A percentile compares a stretch with the other conserved stretches of the same genome.
These are phyloP conservation scores for Macrosoma leucophasiata DNA, from an alignment of 2,888 invertebrate species.

Conservation along the genomic window DNA sequence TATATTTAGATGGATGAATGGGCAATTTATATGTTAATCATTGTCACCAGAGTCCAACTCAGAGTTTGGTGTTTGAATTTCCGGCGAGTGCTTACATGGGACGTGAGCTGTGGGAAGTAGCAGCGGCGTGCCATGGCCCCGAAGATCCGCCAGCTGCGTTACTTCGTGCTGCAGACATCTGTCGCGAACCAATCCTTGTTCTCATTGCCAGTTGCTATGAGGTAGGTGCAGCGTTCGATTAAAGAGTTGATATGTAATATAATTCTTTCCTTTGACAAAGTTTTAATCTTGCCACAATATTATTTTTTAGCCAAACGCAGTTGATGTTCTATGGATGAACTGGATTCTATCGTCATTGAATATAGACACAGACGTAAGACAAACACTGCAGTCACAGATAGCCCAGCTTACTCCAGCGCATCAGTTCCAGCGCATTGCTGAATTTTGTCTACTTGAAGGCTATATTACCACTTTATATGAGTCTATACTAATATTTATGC, in stretches of 20 bases:
- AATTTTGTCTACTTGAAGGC: slow-evolving; percentile 69
- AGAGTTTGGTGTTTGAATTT: slow-evolving; percentile 55
- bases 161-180: slow-evolving; percentile 73
- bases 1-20: slow-evolving; percentile 3
- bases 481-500: slow-evolving; percentile 82
- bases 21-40: neutral
- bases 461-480: slow-evolving; percentile 77
- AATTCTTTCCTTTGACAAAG: too few relatives aligned
- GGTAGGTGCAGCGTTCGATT: too few relatives aligned
- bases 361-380: slow-evolving; percentile 34
- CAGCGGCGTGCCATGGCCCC: slow-evolving; percentile 80
- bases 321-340: slow-evolving; percentile 77
- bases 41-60: slow-evolving; percentile 37
- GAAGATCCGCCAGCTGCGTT: slow-evolving; percentile 81
- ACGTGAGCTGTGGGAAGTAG: slow-evolving; percentile 75
- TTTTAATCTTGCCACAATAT: too few relatives aligned
- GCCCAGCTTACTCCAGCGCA: slow-evolving; percentile 44
- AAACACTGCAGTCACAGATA: slow-evolving; percentile 38
- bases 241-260: too few relatives aligned
- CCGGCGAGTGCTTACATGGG: slow-evolving; percentile 53
- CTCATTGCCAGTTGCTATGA: slow-evolving; percentile 82
- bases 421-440: slow-evolving; percentile 67
- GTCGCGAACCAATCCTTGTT: slow-evolving; percentile 77
- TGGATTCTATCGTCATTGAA: slow-evolving; percentile 69
- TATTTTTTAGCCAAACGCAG: slow-evolving; percentile 72